Conservation (phyloP, 2,113 vertebrate species). For the Holacanthus passer region DNA sequence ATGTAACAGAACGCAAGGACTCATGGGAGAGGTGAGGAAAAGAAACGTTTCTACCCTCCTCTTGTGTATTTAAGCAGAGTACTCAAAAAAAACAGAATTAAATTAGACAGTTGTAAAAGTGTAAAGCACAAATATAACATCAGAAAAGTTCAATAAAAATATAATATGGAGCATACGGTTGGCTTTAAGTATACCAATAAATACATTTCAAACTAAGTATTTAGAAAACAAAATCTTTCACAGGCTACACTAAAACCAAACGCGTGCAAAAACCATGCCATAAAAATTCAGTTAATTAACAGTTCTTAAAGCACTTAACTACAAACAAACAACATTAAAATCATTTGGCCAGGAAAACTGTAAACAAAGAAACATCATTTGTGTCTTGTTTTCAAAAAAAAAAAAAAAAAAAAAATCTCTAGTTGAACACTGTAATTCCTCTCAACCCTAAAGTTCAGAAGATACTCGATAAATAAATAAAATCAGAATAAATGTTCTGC, state of each 20-base stretch:
- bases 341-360: conserved; percentile 42
- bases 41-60: background rate
- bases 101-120: conserved; percentile 28
- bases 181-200: conserved; percentile 58
- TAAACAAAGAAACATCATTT: conserved; percentile 52
- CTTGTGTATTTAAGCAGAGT: background rate
- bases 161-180: conserved; percentile 30
- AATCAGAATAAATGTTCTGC: conserved; percentile 55
- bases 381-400: conserved; percentile 10
- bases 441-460: conserved; percentile 37
- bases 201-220: conserved; percentile 57
- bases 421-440: conserved; percentile 33
- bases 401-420: conserved; percentile 23
- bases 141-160: conserved; percentile 21
- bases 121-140: conserved; percentile 30
- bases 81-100: background rate
- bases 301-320: conserved; percentile 49
- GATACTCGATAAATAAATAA: conserved; percentile 79
- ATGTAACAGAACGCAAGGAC: conserved; percentile 32
- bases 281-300: conserved; percentile 46
- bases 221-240: conserved; percentile 53
- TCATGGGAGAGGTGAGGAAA: conserved; percentile 2
- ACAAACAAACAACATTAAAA: conserved; percentile 28
- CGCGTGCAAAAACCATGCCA: conserved; percentile 68
- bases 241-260: conserved; percentile 64